phyloP scores from a whole-genome alignment of 1,140 invertebrate species.

The Sycophaga agraensis region DNA sequence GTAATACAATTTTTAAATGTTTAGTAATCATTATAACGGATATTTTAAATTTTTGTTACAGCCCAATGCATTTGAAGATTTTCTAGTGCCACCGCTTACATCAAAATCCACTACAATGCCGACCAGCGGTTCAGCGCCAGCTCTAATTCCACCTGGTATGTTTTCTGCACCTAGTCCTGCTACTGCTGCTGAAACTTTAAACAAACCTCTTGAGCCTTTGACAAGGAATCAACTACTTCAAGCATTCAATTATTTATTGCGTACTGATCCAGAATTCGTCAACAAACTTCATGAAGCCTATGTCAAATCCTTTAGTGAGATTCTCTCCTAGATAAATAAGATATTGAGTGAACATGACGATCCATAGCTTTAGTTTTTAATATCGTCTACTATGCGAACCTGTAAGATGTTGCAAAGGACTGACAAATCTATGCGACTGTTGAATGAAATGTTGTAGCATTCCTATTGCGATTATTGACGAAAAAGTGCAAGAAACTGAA shows the following conservation, averaged over 20 bases:
- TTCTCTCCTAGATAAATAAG: slow-evolving; percentile 58
- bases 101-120: slow-evolving; percentile 30
- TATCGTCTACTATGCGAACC: not conserved
- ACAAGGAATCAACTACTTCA: slow-evolving; percentile 85
- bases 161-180: slow-evolving; percentile 63
- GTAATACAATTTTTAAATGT: not conserved
- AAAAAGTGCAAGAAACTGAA: not conserved
- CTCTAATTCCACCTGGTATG: slow-evolving; percentile 82
- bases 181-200: slow-evolving; percentile 45
- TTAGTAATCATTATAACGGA: too few species aligned
- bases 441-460: slow-evolving; percentile 10
- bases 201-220: slow-evolving; percentile 67
- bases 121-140: slow-evolving; percentile 60
- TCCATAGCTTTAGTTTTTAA: slow-evolving; percentile 14
- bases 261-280: slow-evolving; percentile 84
- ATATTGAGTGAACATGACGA: not conserved
- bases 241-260: slow-evolving; percentile 82
- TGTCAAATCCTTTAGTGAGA: slow-evolving; percentile 79
- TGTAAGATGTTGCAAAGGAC: slow-evolving; percentile 10
- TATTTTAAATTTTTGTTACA: slow-evolving; percentile 33
- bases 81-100: slow-evolving; percentile 38
- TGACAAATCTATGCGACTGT: not conserved
- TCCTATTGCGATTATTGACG: slow-evolving; percentile 4
- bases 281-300: slow-evolving; percentile 88
- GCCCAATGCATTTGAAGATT: slow-evolving; percentile 40